phyloP scores from a whole-genome alignment of 1,140 invertebrate genomes.

The Drosophila biarmipes region DNA sequence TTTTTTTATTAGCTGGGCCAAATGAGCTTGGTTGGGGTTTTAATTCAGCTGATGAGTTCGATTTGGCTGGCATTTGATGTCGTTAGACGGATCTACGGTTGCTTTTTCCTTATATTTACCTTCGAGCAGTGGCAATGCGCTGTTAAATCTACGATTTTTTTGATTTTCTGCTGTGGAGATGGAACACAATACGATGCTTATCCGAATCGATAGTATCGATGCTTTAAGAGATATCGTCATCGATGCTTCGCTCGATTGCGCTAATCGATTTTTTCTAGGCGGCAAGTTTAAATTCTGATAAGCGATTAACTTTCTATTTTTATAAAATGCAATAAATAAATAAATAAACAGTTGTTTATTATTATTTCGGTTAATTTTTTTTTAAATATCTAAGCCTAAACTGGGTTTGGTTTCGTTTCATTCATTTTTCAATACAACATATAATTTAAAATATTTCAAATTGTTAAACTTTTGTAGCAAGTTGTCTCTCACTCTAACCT shows the following conservation, averaged over 20 bases:
- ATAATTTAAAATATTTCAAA: no score
- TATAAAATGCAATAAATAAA: no score
- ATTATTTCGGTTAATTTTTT: no score
- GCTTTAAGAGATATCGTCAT: not conserved
- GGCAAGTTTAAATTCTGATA: not conserved
- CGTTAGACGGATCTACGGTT: slow-evolving; percentile 24
- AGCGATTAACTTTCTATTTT: not conserved
- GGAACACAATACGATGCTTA: not conserved
- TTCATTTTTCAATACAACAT: no score
- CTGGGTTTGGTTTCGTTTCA: no score
- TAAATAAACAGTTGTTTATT: no score
- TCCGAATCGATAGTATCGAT: not conserved
- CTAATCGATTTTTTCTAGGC: not conserved
- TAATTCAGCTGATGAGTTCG: slow-evolving; percentile 26
- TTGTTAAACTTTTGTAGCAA: no score
- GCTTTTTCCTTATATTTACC: slow-evolving; percentile 43
- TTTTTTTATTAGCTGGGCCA: slow-evolving; percentile 33
- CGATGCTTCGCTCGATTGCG: not conserved
- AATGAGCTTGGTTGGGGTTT: slow-evolving; percentile 38
- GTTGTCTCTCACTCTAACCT: no score
- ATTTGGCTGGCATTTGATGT: slow-evolving; percentile 34
- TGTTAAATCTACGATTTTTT: slow-evolving; percentile 31
- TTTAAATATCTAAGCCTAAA: no score
- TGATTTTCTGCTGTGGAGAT: slow-evolving; percentile 17
- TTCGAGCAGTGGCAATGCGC: slow-evolving; percentile 32